phyloP scores from a whole-genome alignment of 2,888 invertebrate species.

The Amphipyra berbera region DNA sequence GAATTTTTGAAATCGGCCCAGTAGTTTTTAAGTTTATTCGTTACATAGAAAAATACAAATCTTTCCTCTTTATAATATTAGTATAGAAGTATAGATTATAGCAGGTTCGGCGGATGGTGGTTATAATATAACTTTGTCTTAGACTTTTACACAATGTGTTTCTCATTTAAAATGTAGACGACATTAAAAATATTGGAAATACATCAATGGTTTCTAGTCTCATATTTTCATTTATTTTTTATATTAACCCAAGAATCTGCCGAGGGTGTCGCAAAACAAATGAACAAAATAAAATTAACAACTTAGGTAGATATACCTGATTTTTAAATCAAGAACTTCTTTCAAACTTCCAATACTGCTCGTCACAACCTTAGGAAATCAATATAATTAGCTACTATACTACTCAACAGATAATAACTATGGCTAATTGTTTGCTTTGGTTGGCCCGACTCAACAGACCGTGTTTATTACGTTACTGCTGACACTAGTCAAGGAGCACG shows the following conservation, averaged over 20 bases:
- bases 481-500: conserved; percentile 6
- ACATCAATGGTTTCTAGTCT: too few relatives aligned
- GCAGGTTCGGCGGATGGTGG: neutral
- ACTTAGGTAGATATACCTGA: neutral
- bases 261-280: neutral
- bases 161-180: too few relatives aligned
- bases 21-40: too few relatives aligned
- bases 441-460: conserved; percentile 1
- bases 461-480: conserved; percentile 26
- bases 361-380: conserved; percentile 7
- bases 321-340: neutral
- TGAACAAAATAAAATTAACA: neutral
- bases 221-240: too few relatives aligned
- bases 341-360: neutral
- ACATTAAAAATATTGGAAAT: too few relatives aligned
- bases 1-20: too few relatives aligned
- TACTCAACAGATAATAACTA: neutral
- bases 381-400: conserved; percentile 8
- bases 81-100: too few relatives aligned
- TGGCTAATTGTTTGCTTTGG: conserved; percentile 6
- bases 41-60: too few relatives aligned
- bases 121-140: too few relatives aligned
- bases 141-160: too few relatives aligned
- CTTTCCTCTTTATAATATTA: too few relatives aligned
- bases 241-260: too few relatives aligned